Evolutionary conservation across 1,140 invertebrate genomes (phyloP).

Genomic region (Amphibalanus amphitrite): DNA sequence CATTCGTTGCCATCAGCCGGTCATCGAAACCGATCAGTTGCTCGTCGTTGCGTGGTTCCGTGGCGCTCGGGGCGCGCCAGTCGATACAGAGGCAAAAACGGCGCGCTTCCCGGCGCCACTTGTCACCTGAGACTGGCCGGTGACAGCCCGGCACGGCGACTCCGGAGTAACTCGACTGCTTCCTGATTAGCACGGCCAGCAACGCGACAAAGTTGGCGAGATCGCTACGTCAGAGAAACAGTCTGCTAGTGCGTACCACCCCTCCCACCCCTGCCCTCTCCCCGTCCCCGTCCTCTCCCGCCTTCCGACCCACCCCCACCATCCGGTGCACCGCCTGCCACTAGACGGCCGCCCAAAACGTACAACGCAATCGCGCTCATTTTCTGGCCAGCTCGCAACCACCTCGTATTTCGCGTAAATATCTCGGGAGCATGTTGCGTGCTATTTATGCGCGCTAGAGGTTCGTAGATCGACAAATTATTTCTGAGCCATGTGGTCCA

Average conservation of each 20-base stretch:
- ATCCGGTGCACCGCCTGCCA: neutral
- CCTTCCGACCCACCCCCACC: too few species aligned
- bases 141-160: too few species aligned
- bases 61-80: too few species aligned
- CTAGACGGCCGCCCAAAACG: neutral
- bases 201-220: neutral
- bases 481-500: slow-evolving; percentile 1
- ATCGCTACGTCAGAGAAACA: neutral
- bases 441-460: neutral
- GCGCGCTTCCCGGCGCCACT: neutral
- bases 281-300: too few species aligned
- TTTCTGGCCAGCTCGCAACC: neutral
- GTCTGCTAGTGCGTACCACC: too few species aligned
- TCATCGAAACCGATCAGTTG: neutral
- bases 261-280: too few species aligned
- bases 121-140: neutral
- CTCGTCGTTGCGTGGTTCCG: too few species aligned
- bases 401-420: neutral
- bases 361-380: neutral
- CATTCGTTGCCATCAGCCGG: neutral
- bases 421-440: neutral
- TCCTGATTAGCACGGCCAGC: too few species aligned
- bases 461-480: slow-evolving; percentile 1
- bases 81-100: neutral
- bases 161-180: too few species aligned